Evolutionary conservation across 2,888 invertebrate species (phyloP).

Genomic region (Caenorhabditis sinica): DNA sequence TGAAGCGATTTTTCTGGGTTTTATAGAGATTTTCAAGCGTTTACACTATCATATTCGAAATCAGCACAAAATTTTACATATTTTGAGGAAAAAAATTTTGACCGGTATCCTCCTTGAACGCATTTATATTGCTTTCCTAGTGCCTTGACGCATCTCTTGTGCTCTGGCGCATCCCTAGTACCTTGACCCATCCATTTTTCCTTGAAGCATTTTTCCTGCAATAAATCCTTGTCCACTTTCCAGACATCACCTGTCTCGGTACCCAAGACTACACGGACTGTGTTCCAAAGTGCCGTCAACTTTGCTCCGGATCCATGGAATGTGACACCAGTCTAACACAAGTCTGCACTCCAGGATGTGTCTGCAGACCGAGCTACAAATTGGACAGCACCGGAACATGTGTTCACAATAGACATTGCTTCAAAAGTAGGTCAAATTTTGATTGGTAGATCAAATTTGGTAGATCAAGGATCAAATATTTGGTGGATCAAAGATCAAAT

Average conservation of each 20-base stretch:
- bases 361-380: conserved; percentile 50
- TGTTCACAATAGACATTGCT: conserved; percentile 57
- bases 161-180: too few species aligned
- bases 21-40: too few species aligned
- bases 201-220: neutral
- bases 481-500: neutral
- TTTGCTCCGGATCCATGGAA: conserved; percentile 40
- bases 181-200: too few species aligned
- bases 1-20: too few species aligned
- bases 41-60: too few species aligned
- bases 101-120: too few species aligned
- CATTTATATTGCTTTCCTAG: too few species aligned
- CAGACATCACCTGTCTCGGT: conserved; percentile 52
- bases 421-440: conserved; percentile 41
- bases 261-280: conserved; percentile 56
- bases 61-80: too few species aligned
- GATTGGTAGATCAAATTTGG: neutral
- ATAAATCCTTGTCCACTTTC: neutral
- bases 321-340: conserved; percentile 30
- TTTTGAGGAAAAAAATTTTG: too few species aligned
- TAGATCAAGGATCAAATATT: neutral
- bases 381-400: conserved; percentile 49
- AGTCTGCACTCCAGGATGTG: conserved; percentile 49
- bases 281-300: conserved; percentile 40
- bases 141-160: too few species aligned